Evolutionary conservation across 2,113 vertebrate species (phyloP).

Genomic region (Tychaedon coryphoeus): DNA sequence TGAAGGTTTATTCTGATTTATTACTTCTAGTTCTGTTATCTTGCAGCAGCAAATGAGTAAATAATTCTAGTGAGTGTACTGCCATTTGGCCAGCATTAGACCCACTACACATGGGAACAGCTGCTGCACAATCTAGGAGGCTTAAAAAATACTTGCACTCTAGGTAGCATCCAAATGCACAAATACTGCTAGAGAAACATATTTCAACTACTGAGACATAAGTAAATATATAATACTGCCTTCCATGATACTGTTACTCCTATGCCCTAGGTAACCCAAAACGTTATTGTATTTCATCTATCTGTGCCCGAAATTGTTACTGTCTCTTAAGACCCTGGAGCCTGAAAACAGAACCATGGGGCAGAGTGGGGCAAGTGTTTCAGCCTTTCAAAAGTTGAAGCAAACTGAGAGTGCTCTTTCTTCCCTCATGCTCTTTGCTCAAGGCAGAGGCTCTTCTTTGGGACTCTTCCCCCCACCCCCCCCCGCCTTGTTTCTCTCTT

Average conservation of each 20-base stretch:
- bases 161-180: background rate
- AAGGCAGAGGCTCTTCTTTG: background rate
- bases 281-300: background rate
- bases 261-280: background rate
- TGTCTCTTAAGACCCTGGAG: background rate
- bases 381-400: fast-evolving
- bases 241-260: background rate
- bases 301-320: background rate
- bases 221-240: background rate
- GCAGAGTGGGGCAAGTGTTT: fast-evolving
- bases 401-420: fast-evolving
- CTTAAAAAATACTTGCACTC: background rate
- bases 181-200: background rate
- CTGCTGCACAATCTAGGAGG: background rate
- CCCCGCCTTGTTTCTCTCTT: background rate
- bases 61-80: background rate
- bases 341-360: background rate
- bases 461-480: fast-evolving
- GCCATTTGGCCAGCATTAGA: background rate
- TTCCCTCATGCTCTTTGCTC: background rate
- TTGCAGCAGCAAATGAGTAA: background rate
- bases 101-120: background rate
- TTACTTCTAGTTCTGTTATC: background rate
- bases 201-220: background rate
- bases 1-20: background rate